A percentile compares a stretch with the other conserved stretches of the same genome.
Conservation (phyloP, 1,140 invertebrate genomes). For the Camponotus vicinus region DNA sequence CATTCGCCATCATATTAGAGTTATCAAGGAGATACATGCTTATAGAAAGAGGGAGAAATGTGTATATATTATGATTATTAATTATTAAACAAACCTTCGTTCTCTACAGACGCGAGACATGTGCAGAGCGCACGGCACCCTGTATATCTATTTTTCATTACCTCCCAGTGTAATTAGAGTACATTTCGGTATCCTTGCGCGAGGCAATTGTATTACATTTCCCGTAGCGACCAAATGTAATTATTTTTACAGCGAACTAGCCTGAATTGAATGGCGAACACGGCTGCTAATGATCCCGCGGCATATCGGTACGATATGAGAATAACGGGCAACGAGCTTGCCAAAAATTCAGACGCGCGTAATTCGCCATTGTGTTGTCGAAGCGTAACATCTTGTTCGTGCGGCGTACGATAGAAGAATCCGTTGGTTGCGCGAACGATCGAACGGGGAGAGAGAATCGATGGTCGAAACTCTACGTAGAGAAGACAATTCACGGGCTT, state of each 20-base stretch:
- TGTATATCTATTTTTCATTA: slow-evolving; percentile 61
- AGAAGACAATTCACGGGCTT: slow-evolving; percentile 84
- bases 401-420: slow-evolving; percentile 31
- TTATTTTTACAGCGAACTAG: slow-evolving; percentile 58
- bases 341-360: slow-evolving; percentile 37
- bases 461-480: slow-evolving; percentile 65
- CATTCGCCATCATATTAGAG: not conserved
- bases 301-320: slow-evolving; percentile 35
- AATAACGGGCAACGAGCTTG: not conserved
- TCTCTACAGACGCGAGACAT: not conserved
- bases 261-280: slow-evolving; percentile 29
- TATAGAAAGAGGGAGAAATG: not conserved
- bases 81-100: slow-evolving; percentile 42
- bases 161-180: slow-evolving; percentile 51
- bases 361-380: slow-evolving; percentile 42
- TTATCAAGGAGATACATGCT: not conserved
- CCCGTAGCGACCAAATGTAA: slow-evolving; percentile 50
- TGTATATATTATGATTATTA: slow-evolving; percentile 25
- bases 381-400: slow-evolving; percentile 60
- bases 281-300: slow-evolving; percentile 47
- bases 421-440: slow-evolving; percentile 43
- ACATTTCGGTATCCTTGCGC: slow-evolving; percentile 57
- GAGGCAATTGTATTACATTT: slow-evolving; percentile 54
- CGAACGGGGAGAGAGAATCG: slow-evolving; percentile 54
- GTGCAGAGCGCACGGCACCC: not conserved